Evolutionary conservation across 1,140 invertebrate species (phyloP), one percentile per base, ranked within the genome.

Genomic region (Sipha flava): DNA sequence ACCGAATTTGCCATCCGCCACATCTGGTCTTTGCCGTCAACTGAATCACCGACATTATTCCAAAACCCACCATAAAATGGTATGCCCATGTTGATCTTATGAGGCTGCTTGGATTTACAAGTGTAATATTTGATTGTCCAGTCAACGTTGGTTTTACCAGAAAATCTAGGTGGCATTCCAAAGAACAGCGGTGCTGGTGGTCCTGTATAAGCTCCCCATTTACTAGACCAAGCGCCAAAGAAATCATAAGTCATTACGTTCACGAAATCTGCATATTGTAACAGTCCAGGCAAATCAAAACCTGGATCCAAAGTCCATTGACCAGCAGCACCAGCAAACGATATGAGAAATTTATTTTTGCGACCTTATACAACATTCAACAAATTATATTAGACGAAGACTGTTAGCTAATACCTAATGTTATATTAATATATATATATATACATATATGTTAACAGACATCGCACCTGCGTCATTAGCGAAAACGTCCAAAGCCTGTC

Each of bases 191-290:
- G 82, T 0, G 82, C 43, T 4, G 79, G 79, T 16, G 82, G 82
- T 29, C 82, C 82, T 1, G 80, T 79, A 68, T 81, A 82, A n/a
- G 82, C 81, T 18, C 82, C 82, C 82, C 82, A 82, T 54, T 82
- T 79, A 49, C 70, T 81, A 6, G 80, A 81, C 82, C 82, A 82
- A 1, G 82, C 79, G 0, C 82, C 82, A 57, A 81, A 81, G 45
- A 81, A 81, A 57, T 82, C 82, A 54, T 82, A 82, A 3, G 79
- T 75, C 82, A 82, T 82, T n/a, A 82, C 79, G 40, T 80, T 80
- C 9, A 79, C 80, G 21, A 75, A 82, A 29, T 82, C 82, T 26
- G 80, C 82, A 47, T 81, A 79, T 29, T 81, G 81, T 2, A 82
- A 34, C 31, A 82, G 23, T 14, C 57, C 80, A 31, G 79, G 79